Evolutionary conservation across 1,140 invertebrate species (phyloP), one percentile per base, ranked within the genome.

Genomic region (Trichonephila inaurata): DNA sequence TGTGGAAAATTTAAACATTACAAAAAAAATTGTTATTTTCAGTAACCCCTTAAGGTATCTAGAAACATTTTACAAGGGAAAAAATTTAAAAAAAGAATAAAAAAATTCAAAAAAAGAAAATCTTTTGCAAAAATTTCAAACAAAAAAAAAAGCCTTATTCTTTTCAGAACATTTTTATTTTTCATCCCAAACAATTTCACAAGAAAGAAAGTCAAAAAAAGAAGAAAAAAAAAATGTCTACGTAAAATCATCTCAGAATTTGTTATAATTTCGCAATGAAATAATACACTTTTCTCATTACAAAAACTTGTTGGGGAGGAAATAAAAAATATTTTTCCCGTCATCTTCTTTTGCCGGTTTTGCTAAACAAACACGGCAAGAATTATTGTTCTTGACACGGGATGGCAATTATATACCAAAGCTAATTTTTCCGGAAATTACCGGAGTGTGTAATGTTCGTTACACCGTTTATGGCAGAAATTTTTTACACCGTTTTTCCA

Each of bases 391-490:
- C 60, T 92, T 92, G 90, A 92, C 90, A 92, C n/a, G 28, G 16
- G 28, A 40, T 92, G 82, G 90, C 82, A 92, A 92, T 92, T 92
- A 92, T 72, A 85, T 66, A 85, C 82, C 58, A 62, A 40, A 58
- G 82, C 60, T 92, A 92, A 92, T 92, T 92, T 92, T 85, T 92
- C 90, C 61, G 51, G 90, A 66, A 92, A 92, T 92, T 66, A 85
- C 62, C 33, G 90, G 81, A 66, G 10, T 85, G 90, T 85, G 62
- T 83, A 92, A 92, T 92, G 24, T 58, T 64, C 58, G 89, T 91
- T 91, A 91, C 72, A 82, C 51, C 44, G 89, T 88, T 88, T 88
- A 40, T 24, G 7, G 86, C 8, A 40, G 28, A 33, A 14, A 21
- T 88, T 88, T 88, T 66, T 88, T 61, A 12, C 12, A 24, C 10